phyloP scores from a whole-genome alignment of 2,113 vertebrate species.

The Rhizomys pruinosus region DNA sequence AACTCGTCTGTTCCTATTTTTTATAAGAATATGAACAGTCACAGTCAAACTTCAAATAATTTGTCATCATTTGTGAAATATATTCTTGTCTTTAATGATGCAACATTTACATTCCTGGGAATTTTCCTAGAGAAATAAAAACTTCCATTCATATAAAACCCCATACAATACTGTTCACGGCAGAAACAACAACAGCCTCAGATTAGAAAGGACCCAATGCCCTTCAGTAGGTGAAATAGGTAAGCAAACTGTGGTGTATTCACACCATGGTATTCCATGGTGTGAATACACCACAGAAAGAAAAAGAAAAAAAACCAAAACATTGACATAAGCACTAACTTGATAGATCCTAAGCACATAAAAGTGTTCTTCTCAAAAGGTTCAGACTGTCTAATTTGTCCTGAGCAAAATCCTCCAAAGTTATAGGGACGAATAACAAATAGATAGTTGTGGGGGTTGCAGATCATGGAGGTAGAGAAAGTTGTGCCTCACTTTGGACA shows the following conservation, averaged over 20 bases:
- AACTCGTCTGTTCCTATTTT: too few relatives aligned
- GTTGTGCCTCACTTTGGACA: neutral
- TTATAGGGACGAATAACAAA: neutral
- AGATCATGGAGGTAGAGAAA: neutral
- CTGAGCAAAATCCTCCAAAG: neutral
- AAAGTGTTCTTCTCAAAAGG: neutral
- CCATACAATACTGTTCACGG: neutral
- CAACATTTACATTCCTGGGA: neutral
- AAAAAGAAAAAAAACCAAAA: neutral
- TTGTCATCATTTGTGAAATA: neutral
- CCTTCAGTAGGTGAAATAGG: neutral
- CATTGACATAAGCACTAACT: neutral
- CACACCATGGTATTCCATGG: neutral
- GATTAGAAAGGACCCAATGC: neutral
- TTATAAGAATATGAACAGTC: too few relatives aligned
- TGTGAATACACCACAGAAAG: too few relatives aligned
- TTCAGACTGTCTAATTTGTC: neutral
- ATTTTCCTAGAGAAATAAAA: constrained; percentile 19
- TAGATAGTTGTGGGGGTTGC: neutral
- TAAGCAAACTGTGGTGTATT: neutral
- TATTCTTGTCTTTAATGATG: neutral
- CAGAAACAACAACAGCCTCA: neutral
- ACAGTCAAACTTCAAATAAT: too few relatives aligned
- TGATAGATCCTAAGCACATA: neutral
- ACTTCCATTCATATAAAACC: neutral